A percentile compares a stretch with the other conserved stretches of the same genome.
phyloP scores from a whole-genome alignment of 2,888 invertebrate genomes.

The Lacanobia wlatinum region DNA sequence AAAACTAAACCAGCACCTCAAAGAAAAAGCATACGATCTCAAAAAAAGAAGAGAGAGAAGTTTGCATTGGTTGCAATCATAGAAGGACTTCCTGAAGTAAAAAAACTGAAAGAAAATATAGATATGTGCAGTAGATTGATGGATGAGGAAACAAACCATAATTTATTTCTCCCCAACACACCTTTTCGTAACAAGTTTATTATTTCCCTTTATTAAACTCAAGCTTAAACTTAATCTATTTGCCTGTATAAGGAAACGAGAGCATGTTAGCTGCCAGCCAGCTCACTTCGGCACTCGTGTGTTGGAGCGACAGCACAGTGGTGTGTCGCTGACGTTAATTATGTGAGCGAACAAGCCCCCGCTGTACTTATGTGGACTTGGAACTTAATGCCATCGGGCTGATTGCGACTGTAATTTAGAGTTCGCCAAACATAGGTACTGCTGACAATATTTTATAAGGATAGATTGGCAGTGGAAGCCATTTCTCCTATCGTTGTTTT shows the following conservation, averaged over 20 bases:
- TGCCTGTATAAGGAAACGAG: constrained; percentile 56
- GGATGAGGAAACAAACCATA: background rate
- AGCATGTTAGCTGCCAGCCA: constrained; percentile 53
- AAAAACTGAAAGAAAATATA: too few relatives aligned
- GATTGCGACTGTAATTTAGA: constrained; percentile 27
- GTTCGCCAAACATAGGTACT: constrained; percentile 28
- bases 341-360: constrained; percentile 52
- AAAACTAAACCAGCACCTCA: too few relatives aligned
- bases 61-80: too few relatives aligned
- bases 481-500: constrained; percentile 9
- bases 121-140: background rate
- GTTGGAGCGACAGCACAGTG: constrained; percentile 60
- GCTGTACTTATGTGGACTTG: constrained; percentile 46
- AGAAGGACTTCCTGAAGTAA: too few relatives aligned
- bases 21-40: too few relatives aligned
- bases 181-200: constrained; percentile 37
- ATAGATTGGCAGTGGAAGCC: constrained; percentile 1
- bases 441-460: constrained; percentile 29
- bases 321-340: constrained; percentile 57
- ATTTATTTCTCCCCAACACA: constrained; percentile 11
- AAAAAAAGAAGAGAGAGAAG: too few relatives aligned
- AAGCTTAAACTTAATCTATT: constrained; percentile 40
- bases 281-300: constrained; percentile 51
- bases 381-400: constrained; percentile 47
- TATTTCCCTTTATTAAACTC: constrained; percentile 48